Evolutionary conservation across 2,797 vertebrate species (phyloP), one percentile per base, ranked within the genome.

Genomic region (Darevskia nairensis): DNA sequence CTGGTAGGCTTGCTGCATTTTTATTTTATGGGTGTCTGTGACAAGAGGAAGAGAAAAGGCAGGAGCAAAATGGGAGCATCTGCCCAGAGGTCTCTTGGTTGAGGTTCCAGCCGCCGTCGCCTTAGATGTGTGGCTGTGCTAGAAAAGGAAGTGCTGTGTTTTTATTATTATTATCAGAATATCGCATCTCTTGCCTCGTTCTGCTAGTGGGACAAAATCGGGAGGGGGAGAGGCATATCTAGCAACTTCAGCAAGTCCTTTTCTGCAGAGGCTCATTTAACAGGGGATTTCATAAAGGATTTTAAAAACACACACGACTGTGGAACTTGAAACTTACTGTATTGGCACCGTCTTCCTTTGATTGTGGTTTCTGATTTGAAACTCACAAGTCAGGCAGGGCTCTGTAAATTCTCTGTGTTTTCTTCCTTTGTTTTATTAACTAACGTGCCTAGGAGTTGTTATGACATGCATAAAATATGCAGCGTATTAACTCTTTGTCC

Each of bases 141-240:
- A 93, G 95, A 80, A 97, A 95, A 98, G 98, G 98, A 98, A 98
- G 97, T 97, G 96, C 96, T 94, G 94, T 92, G 59, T 68, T 82
- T 93, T 96, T 32, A 27, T 71, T 4, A 32, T 72, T 4, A 32
- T 72, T 15, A 98, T 98, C 98, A 97, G 92, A 86, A 93, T 97
- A 97, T 97, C 97, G 94, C 95, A 97, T 97, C 97, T 97, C 94
- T 95, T 90, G 94, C 95, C 95, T 95, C 92, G 88, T 90, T 71
- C 93, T 0, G 88, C 96, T 96, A 90, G 93, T 96, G 96, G 97
- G 96, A 96, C 96, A 93, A 79, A 80, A 50, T 44, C 27, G 29
- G 46, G 23, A 32, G 11, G 5, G 41, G 8, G 6, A 85, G 68
- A 88, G 90, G 94, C 93, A 96, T 97, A 96, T 97, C 96, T 96